Evolutionary conservation across 2,797 vertebrate species (phyloP), one percentile per base, ranked within the genome.

Genomic region (Aulostomus chinensis): DNA sequence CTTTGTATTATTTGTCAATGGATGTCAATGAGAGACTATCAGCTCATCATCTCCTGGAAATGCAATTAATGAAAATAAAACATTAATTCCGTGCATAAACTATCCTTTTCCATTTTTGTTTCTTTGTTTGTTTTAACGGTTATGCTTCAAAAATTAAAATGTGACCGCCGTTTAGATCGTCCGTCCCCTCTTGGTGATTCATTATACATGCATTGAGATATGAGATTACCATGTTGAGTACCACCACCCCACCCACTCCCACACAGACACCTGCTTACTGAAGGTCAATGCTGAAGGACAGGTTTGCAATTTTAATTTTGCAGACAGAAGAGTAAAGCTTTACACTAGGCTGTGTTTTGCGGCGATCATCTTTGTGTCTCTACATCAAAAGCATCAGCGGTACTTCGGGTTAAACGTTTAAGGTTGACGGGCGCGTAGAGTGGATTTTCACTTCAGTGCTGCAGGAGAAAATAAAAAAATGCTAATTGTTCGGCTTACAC

Each of bases 161-260:
- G 53, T 42, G 39, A 37, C 42, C 55, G 58, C 49, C 53, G 62
- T 66, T 78, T 73, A 70, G 62, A 68, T 75, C 68, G 51, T 49
- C 61, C 42, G 47, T 77, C 78, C 53, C 34, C 58, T 77, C 57
- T 61, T 40, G 21, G 42, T 72, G 66, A 78, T 83, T 82, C 67
- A 86, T 86, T 85, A 85, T 85, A 81, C 80, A 82, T 81, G 73
- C 80, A 81, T 66, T 64, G 58, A 85, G 76, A 76, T 78, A 74
- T 83, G 72, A 62, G 72, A 83, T 86, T 87, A 83, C 69, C 79
- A 83, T 85, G 83, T 84, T 73, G 73, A 83, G 77, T 67, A 74
- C 63, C 58, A 32, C 48, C 31, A 39, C 39, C 36, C 68, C 66
- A 64, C 52, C 61, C 69, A 67, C 55, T 49, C 57, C 59, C 78